Base-by-base conservation (phyloP, 1,140 invertebrate genomes). In the Drosophila rhopaloa region DNA sequence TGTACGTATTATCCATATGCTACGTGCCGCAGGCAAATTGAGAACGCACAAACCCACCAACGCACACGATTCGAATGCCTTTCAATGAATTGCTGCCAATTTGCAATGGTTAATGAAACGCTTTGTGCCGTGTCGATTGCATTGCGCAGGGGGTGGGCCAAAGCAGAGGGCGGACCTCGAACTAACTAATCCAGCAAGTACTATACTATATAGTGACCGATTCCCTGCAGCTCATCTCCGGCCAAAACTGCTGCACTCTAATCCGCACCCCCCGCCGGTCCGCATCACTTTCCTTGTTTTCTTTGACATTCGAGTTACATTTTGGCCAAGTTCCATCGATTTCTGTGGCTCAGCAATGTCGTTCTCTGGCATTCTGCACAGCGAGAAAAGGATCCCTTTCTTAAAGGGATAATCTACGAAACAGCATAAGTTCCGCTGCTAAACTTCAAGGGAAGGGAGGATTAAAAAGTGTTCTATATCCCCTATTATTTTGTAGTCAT, bases 61-160 rank as follows among this genome's bases (percentile, higher is more conserved):
- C 44, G 57, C 37, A 67, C 46, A 40, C 24, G 14, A 38, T 41
- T 83, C 73, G 72, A 88, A 88, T 88, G 80, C 79, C 84, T 89
- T 68, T 79, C 81, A 76, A 90, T 90, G 81, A 84, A 89, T 89
- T 84, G 80, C 80, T 89, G 79, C 85, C 84, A 89, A 89, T 89
- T 89, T 84, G 81, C 84, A 84, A 90, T 90, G 88, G 84, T 90
- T 89, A 89, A 89, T 89, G 84, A 89, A 89, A 81, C 77, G 85
- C 85, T 89, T 89, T 89, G 85, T 90, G 77, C 73, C 81, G 80
- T 81, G 68, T 76, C 84, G 77, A 88, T 88, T 88, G 77, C 84
- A 81, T 58, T 83, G 50, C 35, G 6, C 16, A 35, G 14, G 29
- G n/a, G 10, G 57, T 32, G 29, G 29, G 8, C 29, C 29, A 24